Base-by-base conservation (phyloP, 2,888 invertebrate species). In the Periphyllus acericola region DNA sequence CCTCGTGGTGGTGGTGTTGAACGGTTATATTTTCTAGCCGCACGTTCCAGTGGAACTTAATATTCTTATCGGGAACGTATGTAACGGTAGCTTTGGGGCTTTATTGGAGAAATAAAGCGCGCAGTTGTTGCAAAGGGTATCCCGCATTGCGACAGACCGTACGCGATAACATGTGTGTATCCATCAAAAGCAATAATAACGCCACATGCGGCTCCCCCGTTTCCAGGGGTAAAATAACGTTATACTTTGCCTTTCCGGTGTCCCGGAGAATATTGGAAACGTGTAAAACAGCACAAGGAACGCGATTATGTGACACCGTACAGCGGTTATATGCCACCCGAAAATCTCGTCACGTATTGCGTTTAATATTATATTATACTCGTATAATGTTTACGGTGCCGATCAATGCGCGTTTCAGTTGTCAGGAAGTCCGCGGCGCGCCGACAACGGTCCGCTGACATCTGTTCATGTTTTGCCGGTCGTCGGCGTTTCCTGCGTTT, bases 111-210 rank as follows among this genome's bases (percentile, higher is more conserved):
- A 87, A 87, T 87, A 87, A 81, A 81, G 40, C 46, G 81, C 81
- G n/a, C 87, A 87, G 87, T 87, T 87, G 87, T 87, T 87, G 66
- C 81, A 75, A 87, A 87, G 87, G 87, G 84, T 87, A 74, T 87
- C 80, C 87, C 87, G 87, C 87, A 87, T 87, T 87, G 87, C 87
- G 80, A 87, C 87, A 87, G 87, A 74, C 87, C 80, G 46, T 80
- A 87, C 52, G 74, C 60, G 29, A 74, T 55, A 83, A 60, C 75
- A 83, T 83, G 80, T 80, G 80, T 75, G 81, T 87, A 74, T 87
- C 87, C 87, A 81, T 87, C 87, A 87, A 80, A 81, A 80, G 74
- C 81, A 87, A 87, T 87, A 86, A 86, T 72, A 81, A 87, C 81
- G 75, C 87, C 72, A 81, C 87, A 87, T 81, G 87, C 60, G 60